Evolutionary conservation across 30 jellyfish, hydroid and myxozoan species (phyloP).

Genomic region (Haliclystus octoradiatus): DNA sequence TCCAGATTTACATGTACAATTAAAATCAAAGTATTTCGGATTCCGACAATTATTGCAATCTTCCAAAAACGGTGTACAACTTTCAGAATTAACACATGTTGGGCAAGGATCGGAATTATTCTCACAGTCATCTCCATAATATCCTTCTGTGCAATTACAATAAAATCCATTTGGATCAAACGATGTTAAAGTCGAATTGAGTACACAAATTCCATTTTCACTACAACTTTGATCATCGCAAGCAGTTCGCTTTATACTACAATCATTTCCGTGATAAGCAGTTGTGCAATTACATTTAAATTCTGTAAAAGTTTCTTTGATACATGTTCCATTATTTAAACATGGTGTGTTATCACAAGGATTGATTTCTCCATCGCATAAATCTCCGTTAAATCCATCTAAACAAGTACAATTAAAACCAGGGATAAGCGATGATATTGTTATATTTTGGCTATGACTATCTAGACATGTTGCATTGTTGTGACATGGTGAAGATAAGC

Average conservation of each 20-base stretch:
- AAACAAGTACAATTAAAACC: conserved; percentile 34
- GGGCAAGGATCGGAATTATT: conserved; percentile 43
- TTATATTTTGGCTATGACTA: conserved; percentile 14
- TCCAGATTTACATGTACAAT: conserved; percentile 45
- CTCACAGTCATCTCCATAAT: conserved; percentile 20
- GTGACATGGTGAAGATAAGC: conserved; percentile 31
- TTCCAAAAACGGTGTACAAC: too few relatives aligned
- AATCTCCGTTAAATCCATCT: conserved; percentile 55
- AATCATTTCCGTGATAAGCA: not conserved
- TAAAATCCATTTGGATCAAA: conserved; percentile 6
- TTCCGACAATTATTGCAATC: conserved; percentile 11
- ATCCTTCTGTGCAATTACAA: conserved; percentile 20
- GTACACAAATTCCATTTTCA: not conserved
- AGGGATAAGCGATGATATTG: conserved; percentile 18
- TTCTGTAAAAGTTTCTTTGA: not conserved
- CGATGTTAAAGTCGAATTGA: not conserved
- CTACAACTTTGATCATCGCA: not conserved
- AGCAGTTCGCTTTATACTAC: not conserved
- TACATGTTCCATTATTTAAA: not conserved
- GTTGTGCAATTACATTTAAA: not conserved
- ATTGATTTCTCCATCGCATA: conserved; percentile 34
- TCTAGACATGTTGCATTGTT: conserved; percentile 26
- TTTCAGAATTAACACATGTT: conserved; percentile 65
- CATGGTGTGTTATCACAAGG: not conserved
- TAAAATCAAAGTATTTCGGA: too few relatives aligned